phyloP scores from a whole-genome alignment of 2,888 invertebrate species.

The Tachina grossa region DNA sequence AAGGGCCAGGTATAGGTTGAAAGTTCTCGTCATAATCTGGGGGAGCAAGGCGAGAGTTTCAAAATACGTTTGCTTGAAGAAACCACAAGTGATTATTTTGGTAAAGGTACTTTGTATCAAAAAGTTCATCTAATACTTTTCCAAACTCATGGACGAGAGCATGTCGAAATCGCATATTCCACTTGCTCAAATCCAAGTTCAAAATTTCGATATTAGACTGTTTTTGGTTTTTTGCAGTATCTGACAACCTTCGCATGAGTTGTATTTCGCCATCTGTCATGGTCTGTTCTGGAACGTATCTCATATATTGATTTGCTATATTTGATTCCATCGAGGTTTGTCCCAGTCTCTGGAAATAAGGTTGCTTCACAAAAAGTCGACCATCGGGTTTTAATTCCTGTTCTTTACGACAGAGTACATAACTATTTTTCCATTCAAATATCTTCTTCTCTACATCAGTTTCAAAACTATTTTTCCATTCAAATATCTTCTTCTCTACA shows the following conservation, averaged over 20 bases:
- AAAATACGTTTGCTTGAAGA: neutral
- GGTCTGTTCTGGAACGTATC: neutral
- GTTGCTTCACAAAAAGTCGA: neutral
- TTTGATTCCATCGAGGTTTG: too few species aligned
- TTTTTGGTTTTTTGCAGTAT: constrained; percentile 7
- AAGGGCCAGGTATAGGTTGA: neutral
- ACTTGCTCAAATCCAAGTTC: constrained; percentile 5
- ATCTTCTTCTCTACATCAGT: constrained; percentile 5
- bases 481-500: too few species aligned
- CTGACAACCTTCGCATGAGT: neutral
- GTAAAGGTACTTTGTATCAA: neutral
- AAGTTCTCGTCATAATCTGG: neutral
- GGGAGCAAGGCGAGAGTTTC: neutral
- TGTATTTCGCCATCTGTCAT: constrained; percentile 12
- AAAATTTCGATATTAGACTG: neutral
- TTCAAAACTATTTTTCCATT: too few species aligned
- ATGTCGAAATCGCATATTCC: too few species aligned
- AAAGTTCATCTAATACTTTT: neutral
- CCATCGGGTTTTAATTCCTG: constrained; percentile 16
- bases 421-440: neutral
- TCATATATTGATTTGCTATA: too few species aligned
- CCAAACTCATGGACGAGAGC: neutral
- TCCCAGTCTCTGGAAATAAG: too few species aligned
- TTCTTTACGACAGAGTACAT: neutral
- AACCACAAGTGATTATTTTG: neutral